Conservation (phyloP, 2,113 vertebrate species). For the Lasiurus borealis region DNA sequence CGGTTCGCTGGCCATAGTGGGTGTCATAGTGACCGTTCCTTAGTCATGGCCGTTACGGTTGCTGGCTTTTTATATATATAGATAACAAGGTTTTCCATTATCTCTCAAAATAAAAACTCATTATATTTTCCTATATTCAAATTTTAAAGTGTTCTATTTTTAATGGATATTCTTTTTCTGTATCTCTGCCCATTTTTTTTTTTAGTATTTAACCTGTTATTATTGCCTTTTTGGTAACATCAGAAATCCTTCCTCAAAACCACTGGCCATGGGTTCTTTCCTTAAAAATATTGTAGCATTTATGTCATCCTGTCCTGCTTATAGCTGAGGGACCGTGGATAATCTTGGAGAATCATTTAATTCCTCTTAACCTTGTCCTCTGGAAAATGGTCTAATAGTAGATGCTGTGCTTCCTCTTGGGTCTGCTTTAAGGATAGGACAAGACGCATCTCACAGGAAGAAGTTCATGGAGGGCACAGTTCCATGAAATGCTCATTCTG, state of each 20-base stretch:
- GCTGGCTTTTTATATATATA: no score
- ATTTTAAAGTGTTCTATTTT: not conserved
- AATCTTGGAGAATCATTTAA: not conserved
- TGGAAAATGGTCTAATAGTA: not conserved
- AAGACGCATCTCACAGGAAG: not conserved
- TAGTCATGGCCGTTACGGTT: no score
- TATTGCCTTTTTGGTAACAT: not conserved
- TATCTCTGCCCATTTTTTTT: conserved; percentile 8
- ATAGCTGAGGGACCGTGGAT: not conserved
- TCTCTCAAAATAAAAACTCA: not conserved
- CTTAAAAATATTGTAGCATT: not conserved
- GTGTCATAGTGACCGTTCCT: no score
- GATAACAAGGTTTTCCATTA: not conserved
- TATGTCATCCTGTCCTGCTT: not conserved
- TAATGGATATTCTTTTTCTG: not conserved
- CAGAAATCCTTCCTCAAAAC: not conserved
- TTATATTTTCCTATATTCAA: not conserved
- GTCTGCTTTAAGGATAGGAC: not conserved
- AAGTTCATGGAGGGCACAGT: not conserved
- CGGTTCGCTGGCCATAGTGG: no score
- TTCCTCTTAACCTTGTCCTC: not conserved
- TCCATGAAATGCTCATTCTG: not conserved
- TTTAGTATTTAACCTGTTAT: not conserved
- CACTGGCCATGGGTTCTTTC: not conserved
- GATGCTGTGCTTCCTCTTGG: not conserved